These are phyloP conservation scores for Sipha flava DNA, from an alignment of 1,140 invertebrate species.

Conservation along the genomic window DNA sequence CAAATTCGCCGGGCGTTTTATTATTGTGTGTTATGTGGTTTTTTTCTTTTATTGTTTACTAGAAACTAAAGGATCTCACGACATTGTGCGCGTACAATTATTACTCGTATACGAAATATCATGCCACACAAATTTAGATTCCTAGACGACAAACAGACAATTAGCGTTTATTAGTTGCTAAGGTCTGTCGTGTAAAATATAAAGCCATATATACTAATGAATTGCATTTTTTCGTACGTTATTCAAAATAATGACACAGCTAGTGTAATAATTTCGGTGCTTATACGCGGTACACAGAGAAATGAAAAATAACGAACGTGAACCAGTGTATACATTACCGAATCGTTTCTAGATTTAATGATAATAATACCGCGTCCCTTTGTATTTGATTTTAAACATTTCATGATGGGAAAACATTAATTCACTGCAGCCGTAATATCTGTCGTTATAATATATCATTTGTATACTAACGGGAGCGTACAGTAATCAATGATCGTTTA, in stretches of 20 bases:
- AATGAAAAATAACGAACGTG: too few species aligned
- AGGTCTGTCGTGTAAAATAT: not conserved
- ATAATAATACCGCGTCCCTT: too few species aligned
- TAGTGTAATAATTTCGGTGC: not conserved
- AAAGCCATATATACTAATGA: not conserved
- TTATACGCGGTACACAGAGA: too few species aligned
- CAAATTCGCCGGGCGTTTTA: not conserved
- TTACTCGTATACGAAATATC: not conserved
- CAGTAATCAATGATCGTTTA: not conserved
- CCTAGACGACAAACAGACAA: not conserved
- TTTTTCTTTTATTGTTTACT: not conserved
- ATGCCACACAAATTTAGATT: not conserved
- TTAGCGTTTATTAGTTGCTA: not conserved
- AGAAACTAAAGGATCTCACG: not conserved
- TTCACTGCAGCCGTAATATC: too few species aligned
- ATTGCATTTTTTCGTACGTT: not conserved
- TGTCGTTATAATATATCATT: too few species aligned
- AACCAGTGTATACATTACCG: not conserved
- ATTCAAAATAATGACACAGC: not conserved
- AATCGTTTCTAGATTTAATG: too few species aligned
- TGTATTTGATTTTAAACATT: too few species aligned
- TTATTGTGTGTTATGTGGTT: not conserved
- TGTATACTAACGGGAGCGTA: not conserved
- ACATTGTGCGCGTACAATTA: not conserved
- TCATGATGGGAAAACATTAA: too few species aligned